Conservation (phyloP, 1,140 invertebrate species). For the Teleogryllus occipitalis region DNA sequence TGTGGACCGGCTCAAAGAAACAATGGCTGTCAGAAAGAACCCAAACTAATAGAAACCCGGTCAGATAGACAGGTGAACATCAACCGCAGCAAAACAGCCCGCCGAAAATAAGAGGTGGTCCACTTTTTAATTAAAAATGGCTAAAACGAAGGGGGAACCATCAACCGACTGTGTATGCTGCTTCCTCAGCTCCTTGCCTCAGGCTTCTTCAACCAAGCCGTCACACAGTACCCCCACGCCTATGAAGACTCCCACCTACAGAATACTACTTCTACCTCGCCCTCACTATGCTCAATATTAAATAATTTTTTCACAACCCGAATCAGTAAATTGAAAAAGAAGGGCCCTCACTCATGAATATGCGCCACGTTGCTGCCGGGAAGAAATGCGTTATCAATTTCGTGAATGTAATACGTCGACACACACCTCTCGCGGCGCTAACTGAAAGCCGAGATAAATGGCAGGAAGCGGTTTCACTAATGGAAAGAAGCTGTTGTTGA, state of each 20-base stretch:
- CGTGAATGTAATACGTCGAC: not conserved
- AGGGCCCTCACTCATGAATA: not conserved
- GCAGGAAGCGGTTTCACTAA: not conserved
- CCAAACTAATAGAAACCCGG: too few relatives aligned
- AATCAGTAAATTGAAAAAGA: not conserved
- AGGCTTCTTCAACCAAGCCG: not conserved
- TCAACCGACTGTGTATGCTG: too few relatives aligned
- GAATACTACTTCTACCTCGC: not conserved
- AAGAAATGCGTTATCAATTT: slow-evolving; percentile 1
- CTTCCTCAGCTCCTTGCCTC: too few relatives aligned
- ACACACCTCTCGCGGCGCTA: not conserved
- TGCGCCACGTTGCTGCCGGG: not conserved
- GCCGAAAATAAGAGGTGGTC: too few relatives aligned
- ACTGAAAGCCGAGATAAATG: slow-evolving; percentile 1
- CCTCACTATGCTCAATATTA: not conserved
- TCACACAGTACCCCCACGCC: not conserved
- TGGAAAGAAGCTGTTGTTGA: not conserved
- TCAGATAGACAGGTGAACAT: too few relatives aligned
- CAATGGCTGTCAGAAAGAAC: too few relatives aligned
- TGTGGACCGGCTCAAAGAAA: too few relatives aligned
- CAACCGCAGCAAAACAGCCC: too few relatives aligned
- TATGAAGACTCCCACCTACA: not conserved
- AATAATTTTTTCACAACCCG: not conserved
- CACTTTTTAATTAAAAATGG: too few relatives aligned
- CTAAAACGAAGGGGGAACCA: too few relatives aligned